These are phyloP conservation scores for Aplidium turbinatum DNA, from an alignment of 23 tunicate species.

Conservation along the genomic window DNA sequence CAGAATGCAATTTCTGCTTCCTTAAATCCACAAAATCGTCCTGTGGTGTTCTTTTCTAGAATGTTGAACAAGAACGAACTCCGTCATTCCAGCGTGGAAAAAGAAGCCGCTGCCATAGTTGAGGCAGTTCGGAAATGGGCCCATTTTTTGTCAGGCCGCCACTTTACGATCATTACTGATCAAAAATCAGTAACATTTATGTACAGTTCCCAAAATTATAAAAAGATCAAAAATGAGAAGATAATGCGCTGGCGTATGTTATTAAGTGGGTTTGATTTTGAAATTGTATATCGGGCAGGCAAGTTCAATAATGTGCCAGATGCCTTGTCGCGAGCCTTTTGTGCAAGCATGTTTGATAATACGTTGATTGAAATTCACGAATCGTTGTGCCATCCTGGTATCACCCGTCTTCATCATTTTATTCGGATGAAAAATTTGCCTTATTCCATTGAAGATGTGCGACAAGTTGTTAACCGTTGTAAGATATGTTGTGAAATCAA, in stretches of 20 bases:
- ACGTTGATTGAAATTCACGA: slow-evolving; percentile 11
- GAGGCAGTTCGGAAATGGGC: slow-evolving; percentile 27
- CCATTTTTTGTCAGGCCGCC: slow-evolving; percentile 9
- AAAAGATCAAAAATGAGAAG: slow-evolving; percentile 39
- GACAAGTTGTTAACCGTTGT: slow-evolving; percentile 7
- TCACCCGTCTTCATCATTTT: slow-evolving; percentile 5
- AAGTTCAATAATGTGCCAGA: slow-evolving; percentile 1
- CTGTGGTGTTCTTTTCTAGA: slow-evolving; percentile 32
- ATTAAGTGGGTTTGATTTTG: slow-evolving; percentile 8
- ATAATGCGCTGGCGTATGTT: slow-evolving; percentile 37
- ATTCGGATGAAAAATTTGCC: slow-evolving; percentile 20
- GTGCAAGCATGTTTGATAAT: slow-evolving; percentile 25
- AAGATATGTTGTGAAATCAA: slow-evolving; percentile 11
- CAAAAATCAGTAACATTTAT: slow-evolving; percentile 33
- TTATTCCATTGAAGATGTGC: slow-evolving; percentile 22
- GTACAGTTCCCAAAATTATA: neutral
- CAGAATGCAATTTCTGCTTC: slow-evolving; percentile 41
- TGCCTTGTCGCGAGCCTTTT: slow-evolving; percentile 30
- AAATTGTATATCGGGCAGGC: slow-evolving; percentile 24
- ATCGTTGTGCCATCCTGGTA: slow-evolving; percentile 32
- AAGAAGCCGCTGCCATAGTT: slow-evolving; percentile 41
- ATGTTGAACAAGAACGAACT: slow-evolving; percentile 19
- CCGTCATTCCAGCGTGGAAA: slow-evolving; percentile 11
- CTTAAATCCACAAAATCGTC: slow-evolving; percentile 25
- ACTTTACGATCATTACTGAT: slow-evolving; percentile 28